Percentiles rank a stretch among this genome's conserved stretches.
Evolutionary conservation across 2,888 invertebrate species (phyloP).

Genomic region (Allolobophora icterica): DNA sequence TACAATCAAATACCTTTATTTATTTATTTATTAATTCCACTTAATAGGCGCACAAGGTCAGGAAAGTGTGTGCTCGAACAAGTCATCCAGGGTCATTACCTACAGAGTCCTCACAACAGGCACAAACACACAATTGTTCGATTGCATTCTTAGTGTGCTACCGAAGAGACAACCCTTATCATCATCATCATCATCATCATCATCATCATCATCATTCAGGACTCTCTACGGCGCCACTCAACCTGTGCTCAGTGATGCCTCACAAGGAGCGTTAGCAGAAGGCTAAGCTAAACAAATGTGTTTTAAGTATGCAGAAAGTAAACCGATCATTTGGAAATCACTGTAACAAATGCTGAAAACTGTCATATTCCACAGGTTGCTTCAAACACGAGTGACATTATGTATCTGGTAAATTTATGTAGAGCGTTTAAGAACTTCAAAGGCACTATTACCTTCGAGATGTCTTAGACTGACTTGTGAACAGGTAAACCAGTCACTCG

Average conservation of each 20-base stretch:
- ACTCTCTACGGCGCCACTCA: too few relatives aligned
- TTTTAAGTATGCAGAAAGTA: not conserved
- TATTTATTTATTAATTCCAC: not conserved
- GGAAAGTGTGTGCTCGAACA: not conserved
- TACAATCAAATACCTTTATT: constrained; percentile 49
- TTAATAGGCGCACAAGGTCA: not conserved
- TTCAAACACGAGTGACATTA: too few relatives aligned
- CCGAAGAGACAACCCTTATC: not conserved
- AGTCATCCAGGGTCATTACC: not conserved
- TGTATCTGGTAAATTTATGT: not conserved
- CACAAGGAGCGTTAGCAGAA: too few relatives aligned
- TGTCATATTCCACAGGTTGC: not conserved
- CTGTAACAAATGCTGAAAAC: not conserved
- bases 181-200: too few relatives aligned
- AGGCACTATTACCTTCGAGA: too few relatives aligned
- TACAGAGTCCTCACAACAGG: too few relatives aligned
- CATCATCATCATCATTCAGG: too few relatives aligned
- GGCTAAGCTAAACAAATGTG: too few relatives aligned
- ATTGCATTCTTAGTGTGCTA: not conserved
- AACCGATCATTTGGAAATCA: not conserved
- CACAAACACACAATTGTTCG: too few relatives aligned
- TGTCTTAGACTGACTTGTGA: too few relatives aligned
- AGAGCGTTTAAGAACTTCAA: not conserved
- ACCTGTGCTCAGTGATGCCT: too few relatives aligned
- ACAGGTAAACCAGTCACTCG: not conserved